Base-by-base conservation (phyloP, 2,113 vertebrate species). In the Mustelus asterias region DNA sequence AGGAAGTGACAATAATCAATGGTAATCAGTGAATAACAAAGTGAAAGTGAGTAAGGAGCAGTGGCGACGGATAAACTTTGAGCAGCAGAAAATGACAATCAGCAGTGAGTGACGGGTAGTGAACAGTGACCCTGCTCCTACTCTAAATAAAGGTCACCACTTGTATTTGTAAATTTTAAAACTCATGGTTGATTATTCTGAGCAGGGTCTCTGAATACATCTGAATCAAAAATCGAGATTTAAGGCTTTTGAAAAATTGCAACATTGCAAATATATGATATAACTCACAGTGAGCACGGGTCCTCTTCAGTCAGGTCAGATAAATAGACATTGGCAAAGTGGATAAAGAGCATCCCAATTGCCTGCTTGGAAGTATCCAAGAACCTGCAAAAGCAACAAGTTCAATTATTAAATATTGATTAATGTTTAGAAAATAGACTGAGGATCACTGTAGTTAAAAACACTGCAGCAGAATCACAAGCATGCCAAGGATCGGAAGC, bases 261-360 rank as follows among this genome's bases (percentile, higher is more conserved):
- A 48, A 26, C 88, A 63, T 24, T 60, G 26, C 11, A 26, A 10
- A 58, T 7, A 63, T 60, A 58, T 33, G 92, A 37, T 33, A 95
- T 60, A 90, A 98, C 99, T 99, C 97, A 99, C 99, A 99, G 97
- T 96, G 99, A 99, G 96, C 99, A 99, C 63, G 99, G 99, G 97
- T 99, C 99, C 97, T 99, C 98, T 97, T 98, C 98, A 24, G 99
- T 99, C 96, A 99, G 98, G 97, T 98, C 99, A 89, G 99, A 99
- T 97, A 99, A 97, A 97, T 99, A 99, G 95, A 99, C 99, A 86
- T 99, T 99, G 96, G 99, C 99, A 96, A 99, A 99, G 97, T 99
- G 99, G 97, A 99, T 99, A 97, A 99, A 99, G 70, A 99, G 97
- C 99, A 99, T 99, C 97, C 99, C 99, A 96, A 99, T 99, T 96